Conservation (phyloP, 2,797 vertebrate genomes). For the Acipenser oxyrinchus region DNA sequence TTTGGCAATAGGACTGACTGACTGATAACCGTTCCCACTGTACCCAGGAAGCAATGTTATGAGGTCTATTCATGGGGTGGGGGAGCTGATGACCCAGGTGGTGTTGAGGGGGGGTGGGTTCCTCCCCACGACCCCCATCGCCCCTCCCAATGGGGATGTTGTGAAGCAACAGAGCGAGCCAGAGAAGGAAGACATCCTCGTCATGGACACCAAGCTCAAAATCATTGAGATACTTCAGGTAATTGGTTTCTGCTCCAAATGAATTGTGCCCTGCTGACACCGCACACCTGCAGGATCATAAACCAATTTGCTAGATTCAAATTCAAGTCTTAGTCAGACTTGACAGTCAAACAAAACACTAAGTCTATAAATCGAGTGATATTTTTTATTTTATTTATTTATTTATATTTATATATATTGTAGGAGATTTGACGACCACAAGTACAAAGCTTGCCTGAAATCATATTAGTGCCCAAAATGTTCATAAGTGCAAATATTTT, state of each 20-base stretch:
- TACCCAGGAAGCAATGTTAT: slow-evolving; percentile 88
- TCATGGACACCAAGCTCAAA: slow-evolving; percentile 98
- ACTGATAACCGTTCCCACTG: slow-evolving; percentile 3
- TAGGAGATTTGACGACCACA: no score
- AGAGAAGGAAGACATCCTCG: slow-evolving; percentile 93
- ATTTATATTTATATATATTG: no score
- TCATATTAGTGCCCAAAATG: no score
- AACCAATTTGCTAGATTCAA: no score
- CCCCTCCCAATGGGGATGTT: slow-evolving; percentile 78
- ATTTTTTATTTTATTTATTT: no score
- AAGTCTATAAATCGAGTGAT: no score
- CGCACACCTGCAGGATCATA: no score
- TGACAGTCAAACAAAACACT: no score
- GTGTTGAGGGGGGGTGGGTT: slow-evolving; percentile 89
- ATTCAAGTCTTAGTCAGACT: no score
- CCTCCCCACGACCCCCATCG: slow-evolving; percentile 75
- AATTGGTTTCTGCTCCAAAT: slow-evolving; percentile 5
- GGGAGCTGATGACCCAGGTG: slow-evolving; percentile 97
- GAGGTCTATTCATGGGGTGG: slow-evolving; percentile 94
- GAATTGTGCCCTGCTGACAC: background rate
- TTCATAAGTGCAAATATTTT: no score
- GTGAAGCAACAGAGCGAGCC: slow-evolving; percentile 84
- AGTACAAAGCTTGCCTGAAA: no score
- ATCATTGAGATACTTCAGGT: slow-evolving; percentile 97
- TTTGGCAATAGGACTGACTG: background rate